Evolutionary conservation across 1,140 invertebrate genomes (phyloP), one percentile per base, ranked within the genome.

Genomic region (Drosophila pachea): DNA sequence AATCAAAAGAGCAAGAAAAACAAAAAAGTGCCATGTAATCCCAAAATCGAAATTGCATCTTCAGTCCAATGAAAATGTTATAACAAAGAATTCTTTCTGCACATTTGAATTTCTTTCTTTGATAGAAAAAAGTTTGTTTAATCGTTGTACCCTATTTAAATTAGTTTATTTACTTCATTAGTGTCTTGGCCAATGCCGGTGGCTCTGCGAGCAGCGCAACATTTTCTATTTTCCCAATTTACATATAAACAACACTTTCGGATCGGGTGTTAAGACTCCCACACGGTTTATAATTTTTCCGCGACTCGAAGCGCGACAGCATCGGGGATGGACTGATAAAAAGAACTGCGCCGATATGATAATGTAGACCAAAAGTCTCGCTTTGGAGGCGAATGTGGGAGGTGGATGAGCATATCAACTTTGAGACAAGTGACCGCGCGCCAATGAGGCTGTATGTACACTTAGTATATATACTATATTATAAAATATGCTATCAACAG

Each of bases 311-410:
- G 56, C 60, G 66, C 81, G 73, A 71, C 73, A 62, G 76, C 81
- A 74, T 49, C 73, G 66, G 50, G 64, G 70, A 84, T 74, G 74
- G 81, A 84, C 81, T 84, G 79, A 84, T 84, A 84, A 76, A 83
- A 84, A 76, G 76, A 86, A 84, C 81, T 84, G 73, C 76, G 76
- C 81, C 81, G 73, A 86, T 76, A 76, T 66, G 64, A 76, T 84
- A 65, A 73, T 67, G 16, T 35, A 40, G 38, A 59, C 54, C 68
- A 71, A 45, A 67, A 67, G 49, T 48, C 31, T 40, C 53, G 33
- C 33, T 52, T 53, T 50, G 31, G 50, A 42, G 47, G 36, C 48
- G 35, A 49, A 48, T 49, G 62, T 66, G 60, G 59, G 62, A 52
- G 68, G 67, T 64, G 61, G 61, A 52, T 59, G 54, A 53, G 35